Conservation (phyloP, 2,113 vertebrate genomes). For the Athene cunicularia region DNA sequence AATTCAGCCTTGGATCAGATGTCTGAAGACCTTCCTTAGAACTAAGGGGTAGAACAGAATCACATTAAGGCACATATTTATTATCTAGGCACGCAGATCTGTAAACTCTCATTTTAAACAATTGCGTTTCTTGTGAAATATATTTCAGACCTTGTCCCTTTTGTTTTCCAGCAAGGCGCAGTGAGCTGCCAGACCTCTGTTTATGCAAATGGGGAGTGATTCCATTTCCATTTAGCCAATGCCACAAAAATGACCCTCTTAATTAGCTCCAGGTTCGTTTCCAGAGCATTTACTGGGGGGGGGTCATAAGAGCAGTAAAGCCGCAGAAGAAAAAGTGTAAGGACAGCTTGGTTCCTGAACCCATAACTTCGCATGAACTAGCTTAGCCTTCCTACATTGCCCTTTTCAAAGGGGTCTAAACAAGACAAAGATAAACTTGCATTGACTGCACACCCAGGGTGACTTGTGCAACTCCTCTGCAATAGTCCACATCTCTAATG, state of each 20-base stretch:
- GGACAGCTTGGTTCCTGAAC: not conserved
- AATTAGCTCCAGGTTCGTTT: conserved; percentile 20
- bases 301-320: not conserved
- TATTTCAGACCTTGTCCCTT: not conserved
- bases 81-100: not conserved
- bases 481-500: not conserved
- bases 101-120: not conserved
- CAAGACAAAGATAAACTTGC: not conserved
- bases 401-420: not conserved
- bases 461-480: not conserved
- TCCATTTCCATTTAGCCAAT: not conserved
- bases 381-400: not conserved
- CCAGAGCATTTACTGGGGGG: not conserved
- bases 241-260: not conserved
- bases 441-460: not conserved
- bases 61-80: not conserved
- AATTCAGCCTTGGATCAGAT: not conserved
- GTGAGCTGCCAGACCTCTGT: not conserved
- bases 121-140: not conserved
- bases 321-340: not conserved
- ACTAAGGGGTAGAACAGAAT: not conserved
- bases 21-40: not conserved
- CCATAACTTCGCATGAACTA: not conserved
- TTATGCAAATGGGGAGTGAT: not conserved
- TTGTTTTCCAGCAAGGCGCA: not conserved